Base-by-base conservation (phyloP, 1,140 invertebrate species). In the Trinorchestia longiramus region DNA sequence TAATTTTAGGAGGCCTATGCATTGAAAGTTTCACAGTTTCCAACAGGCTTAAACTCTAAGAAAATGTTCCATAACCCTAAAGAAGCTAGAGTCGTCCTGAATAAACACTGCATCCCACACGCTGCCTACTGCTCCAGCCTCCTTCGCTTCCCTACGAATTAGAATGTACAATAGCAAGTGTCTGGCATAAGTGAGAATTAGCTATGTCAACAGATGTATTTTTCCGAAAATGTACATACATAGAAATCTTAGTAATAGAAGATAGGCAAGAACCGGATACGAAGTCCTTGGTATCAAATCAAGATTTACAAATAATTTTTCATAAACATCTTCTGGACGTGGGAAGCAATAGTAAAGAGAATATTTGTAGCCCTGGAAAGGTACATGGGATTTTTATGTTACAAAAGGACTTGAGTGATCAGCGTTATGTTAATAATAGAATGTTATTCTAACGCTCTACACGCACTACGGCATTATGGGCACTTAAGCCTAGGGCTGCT, bases 41-140 rank as follows among this genome's bases (percentile, higher is more conserved):
- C 62, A 91, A 91, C 88, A 43, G 41, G 43, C 88, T 91, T 91
- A 91, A 91, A 91, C 11, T 91, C 88, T 91, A 91, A 42, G 88
- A 42, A 91, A 91, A 42, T 43, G 15, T 42, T 91, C 88, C 41
- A 44, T 91, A 91, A 91, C 15, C 88, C 88, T 91, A 91, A 91
- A 42, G 88, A 42, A 91, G 19, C 88, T 91, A 91, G 3, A 77
- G 36, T 77, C 62, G 62, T 77, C 36, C 62, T 77, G 62, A 77
- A 77, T 77, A 77, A n/a, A 77, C 62, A 23, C 62, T 77, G 62
- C 11, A 23, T 36, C 36, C 62, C 62, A 77, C 36, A 11, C 6
- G 6, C 62, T 77, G 15, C 62, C 28, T 77, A 77, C 62, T 19
- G 62, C 36, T 77, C 62, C 62, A 23, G 15, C 62, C 36, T 77